Evolutionary conservation across 2,113 vertebrate genomes (phyloP), one percentile per base, ranked within the genome.

Genomic region (Cololabis saira): DNA sequence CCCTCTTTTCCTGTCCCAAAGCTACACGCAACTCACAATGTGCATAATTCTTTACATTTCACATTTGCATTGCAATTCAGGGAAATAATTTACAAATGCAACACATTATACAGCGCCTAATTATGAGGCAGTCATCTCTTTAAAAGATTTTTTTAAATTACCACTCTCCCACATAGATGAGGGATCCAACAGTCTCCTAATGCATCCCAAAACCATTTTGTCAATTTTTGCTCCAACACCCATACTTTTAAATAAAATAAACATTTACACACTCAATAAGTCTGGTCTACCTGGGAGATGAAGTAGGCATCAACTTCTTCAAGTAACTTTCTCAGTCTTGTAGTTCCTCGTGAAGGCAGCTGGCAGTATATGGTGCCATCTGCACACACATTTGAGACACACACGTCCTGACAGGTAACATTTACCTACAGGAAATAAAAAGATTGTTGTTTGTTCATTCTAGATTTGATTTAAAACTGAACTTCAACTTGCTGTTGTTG

Each of bases 361-460:
- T 96, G 96, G 80, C 96, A 98, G 88, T 92, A 95, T 4, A 98
- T 87, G 5, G 91, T 94, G 68, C 96, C 96, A 1, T 99, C 94
- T 24, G 94, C 93, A 69, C 87, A 93, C 73, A 98, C 94, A 43
- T 93, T 95, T 54, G 95, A 96, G 75, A 99, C 94, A 73, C 63
- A 89, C 48, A 98, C 94, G 3, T 94, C 92, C 15, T 83, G 87
- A 74, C 95, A 96, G 2, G 87, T 80, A 4, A 85, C 87, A 67
- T 95, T 93, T 2, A 93, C 90, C 97, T 99, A 47, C n/a, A 80
- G 14, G 72, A 12, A 92, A 81, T 14, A 56, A 16, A 62, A 24
- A 47, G 21, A 45, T n/a, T 13, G 15, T n/a, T 19, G 4, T 14
- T 12, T 47, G 48, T 9, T 24, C 30, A 16, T n/a, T n/a, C n/a